Conservation (phyloP, 2,797 vertebrate species). For the Arnoldichthys spilopterus region DNA sequence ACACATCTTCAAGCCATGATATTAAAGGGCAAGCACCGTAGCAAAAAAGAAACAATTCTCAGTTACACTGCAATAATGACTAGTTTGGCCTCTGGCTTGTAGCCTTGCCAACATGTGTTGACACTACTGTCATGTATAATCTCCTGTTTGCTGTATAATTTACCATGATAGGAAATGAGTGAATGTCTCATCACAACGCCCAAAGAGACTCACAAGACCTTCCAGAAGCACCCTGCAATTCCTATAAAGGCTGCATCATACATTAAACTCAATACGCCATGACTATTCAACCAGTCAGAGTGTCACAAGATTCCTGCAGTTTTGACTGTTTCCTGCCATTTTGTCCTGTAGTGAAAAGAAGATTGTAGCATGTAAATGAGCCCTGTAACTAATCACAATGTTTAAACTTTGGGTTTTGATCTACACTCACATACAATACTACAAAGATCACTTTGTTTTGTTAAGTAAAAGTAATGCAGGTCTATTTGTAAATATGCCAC, state of each 20-base stretch:
- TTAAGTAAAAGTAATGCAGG: neutral
- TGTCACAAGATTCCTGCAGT: neutral
- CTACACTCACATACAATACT: neutral
- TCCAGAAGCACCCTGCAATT: constrained; percentile 26
- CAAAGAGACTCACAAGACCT: neutral
- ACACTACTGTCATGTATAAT: constrained; percentile 57
- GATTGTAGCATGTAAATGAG: neutral
- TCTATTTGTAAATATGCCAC: too few species aligned
- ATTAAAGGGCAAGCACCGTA: constrained; percentile 14
- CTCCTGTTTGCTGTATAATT: constrained; percentile 59
- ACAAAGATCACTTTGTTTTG: neutral
- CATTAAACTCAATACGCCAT: neutral
- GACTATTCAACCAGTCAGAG: neutral
- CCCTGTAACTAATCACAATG: too few species aligned
- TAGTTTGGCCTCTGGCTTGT: constrained; percentile 51
- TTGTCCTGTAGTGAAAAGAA: neutral
- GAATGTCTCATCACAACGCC: constrained; percentile 51
- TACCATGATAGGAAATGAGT: constrained; percentile 66
- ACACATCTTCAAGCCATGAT: constrained; percentile 20
- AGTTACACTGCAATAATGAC: constrained; percentile 60
- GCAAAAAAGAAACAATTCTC: constrained; percentile 3
- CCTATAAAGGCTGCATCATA: constrained; percentile 17
- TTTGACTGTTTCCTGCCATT: neutral
- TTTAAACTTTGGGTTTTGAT: too few species aligned
- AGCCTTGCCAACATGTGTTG: constrained; percentile 65